Percentiles rank a stretch among this genome's conserved stretches.
phyloP scores from a whole-genome alignment of 1,140 invertebrate genomes.

The Apis cerana region DNA sequence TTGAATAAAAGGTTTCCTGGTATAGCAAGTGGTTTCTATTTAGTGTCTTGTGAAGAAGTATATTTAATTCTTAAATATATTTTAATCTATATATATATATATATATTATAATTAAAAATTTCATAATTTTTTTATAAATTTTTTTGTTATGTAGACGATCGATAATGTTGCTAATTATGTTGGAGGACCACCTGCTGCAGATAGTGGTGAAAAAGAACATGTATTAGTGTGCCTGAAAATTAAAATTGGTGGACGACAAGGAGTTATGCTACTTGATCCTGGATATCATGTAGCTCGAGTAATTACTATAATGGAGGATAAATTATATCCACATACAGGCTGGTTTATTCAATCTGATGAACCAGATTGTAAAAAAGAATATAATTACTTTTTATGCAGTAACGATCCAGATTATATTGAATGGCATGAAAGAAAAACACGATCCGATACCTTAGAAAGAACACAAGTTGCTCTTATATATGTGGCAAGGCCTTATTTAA shows the following conservation, averaged over 20 bases:
- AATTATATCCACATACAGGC: slow-evolving; percentile 91
- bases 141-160: slow-evolving; percentile 80
- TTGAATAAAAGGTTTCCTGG: slow-evolving; percentile 85
- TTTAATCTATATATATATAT: too few species aligned
- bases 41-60: slow-evolving; percentile 94
- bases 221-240: slow-evolving; percentile 91
- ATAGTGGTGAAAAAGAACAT: slow-evolving; percentile 92
- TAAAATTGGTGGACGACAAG: slow-evolving; percentile 86
- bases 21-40: slow-evolving; percentile 84
- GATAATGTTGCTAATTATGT: slow-evolving; percentile 86
- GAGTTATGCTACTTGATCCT: slow-evolving; percentile 91
- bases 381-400: slow-evolving; percentile 87
- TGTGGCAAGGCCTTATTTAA: slow-evolving; percentile 88
- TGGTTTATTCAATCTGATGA: slow-evolving; percentile 92
- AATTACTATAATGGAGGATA: slow-evolving; percentile 93
- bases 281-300: slow-evolving; percentile 94
- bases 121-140: neutral
- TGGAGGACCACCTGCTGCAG: slow-evolving; percentile 82
- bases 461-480: slow-evolving; percentile 86
- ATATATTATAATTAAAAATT: neutral
- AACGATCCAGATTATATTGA: slow-evolving; percentile 88
- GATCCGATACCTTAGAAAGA: slow-evolving; percentile 81
- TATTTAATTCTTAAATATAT: slow-evolving; percentile 4
- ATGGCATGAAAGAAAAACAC: slow-evolving; percentile 89
- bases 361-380: slow-evolving; percentile 88